phyloP scores from a whole-genome alignment of 2,888 invertebrate species.

The Drosophila rellima region DNA sequence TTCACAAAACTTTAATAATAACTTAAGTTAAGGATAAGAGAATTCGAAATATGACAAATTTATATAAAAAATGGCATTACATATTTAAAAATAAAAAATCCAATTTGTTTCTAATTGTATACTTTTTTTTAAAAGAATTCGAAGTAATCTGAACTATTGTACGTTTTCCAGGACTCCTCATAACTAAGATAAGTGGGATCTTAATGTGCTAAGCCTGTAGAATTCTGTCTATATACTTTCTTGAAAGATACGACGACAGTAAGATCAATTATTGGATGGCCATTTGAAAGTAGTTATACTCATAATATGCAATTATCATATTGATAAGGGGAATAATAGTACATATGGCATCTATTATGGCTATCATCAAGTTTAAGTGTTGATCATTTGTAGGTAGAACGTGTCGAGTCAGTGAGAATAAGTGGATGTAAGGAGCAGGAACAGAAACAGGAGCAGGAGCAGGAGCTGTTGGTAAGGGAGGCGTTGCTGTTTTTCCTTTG shows the following conservation, averaged over 20 bases:
- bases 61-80: no score
- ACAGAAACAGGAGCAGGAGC: conserved; percentile 14
- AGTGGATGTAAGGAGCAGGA: conserved; percentile 27
- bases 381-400: conserved; percentile 34
- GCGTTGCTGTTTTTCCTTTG: conserved; percentile 76
- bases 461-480: conserved; percentile 24
- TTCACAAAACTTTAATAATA: no score
- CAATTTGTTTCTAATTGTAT: background rate
- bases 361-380: conserved; percentile 27
- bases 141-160: background rate
- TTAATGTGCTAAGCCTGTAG: background rate
- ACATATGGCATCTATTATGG: conserved; percentile 16
- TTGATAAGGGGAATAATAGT: conserved; percentile 15
- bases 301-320: conserved; percentile 24
- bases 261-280: background rate
- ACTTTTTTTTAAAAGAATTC: background rate
- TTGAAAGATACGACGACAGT: no score
- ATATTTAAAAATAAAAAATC: background rate
- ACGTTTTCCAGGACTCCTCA: background rate
- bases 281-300: background rate
- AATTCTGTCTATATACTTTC: background rate
- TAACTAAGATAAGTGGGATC: background rate
- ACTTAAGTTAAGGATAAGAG: no score
- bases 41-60: no score
- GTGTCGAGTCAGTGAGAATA: conserved; percentile 15